A percentile compares a stretch with the other conserved stretches of the same genome.
phyloP scores from a whole-genome alignment of 1,140 invertebrate species.

The Cydia splendana region DNA sequence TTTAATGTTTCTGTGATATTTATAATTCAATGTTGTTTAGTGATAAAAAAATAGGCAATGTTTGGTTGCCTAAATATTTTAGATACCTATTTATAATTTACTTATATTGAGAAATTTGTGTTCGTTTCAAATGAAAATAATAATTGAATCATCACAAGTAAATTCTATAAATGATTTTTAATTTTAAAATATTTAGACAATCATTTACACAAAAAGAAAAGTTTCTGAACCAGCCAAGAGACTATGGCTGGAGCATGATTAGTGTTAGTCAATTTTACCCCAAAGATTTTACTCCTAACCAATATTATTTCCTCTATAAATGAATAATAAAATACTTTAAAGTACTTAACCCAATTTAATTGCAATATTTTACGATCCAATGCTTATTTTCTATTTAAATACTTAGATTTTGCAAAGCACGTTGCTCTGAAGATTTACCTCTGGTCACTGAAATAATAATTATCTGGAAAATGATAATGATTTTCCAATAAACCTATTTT shows the following conservation, averaged over 20 bases:
- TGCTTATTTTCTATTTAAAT: not conserved
- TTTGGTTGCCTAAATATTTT: not conserved
- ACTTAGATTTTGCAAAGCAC: not conserved
- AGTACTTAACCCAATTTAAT: not conserved
- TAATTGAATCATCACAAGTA: no score
- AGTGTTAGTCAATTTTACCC: slow-evolving; percentile 2
- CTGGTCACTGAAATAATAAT: no score
- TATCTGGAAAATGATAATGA: no score
- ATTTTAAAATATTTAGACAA: not conserved
- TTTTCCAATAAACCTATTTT: not conserved
- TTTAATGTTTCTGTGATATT: slow-evolving; percentile 14
- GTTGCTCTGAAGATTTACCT: not conserved
- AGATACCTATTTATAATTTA: not conserved
- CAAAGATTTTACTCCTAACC: slow-evolving; percentile 4
- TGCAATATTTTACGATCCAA: not conserved
- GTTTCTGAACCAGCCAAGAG: not conserved
- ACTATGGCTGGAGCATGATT: slow-evolving; percentile 7
- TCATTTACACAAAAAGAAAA: not conserved
- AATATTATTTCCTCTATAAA: not conserved
- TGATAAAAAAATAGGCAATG: not conserved
- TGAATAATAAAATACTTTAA: not conserved
- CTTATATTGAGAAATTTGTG: no score
- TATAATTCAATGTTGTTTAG: slow-evolving; percentile 23
- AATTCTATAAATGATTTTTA: not conserved
- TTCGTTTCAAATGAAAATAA: no score